Evolutionary conservation across 2,888 invertebrate species (phyloP).

Genomic region (Andrena flavipes): DNA sequence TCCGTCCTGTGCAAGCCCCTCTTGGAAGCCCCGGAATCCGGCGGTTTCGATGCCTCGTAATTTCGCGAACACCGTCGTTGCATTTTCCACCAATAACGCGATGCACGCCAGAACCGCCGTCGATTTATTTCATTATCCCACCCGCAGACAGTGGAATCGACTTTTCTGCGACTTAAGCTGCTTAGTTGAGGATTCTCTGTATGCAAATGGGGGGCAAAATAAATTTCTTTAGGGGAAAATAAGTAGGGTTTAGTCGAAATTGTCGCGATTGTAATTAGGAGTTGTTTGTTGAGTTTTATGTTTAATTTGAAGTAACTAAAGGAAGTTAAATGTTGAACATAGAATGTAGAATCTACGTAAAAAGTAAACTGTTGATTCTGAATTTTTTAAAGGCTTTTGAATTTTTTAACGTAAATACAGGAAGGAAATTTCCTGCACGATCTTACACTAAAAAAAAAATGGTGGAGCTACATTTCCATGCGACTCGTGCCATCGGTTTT

Average conservation of each 20-base stretch:
- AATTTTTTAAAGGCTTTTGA: not conserved
- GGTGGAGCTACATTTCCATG: not conserved
- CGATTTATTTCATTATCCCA: not conserved
- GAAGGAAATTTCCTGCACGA: too few relatives aligned
- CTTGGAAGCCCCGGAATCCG: slow-evolving; percentile 9
- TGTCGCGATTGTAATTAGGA: not conserved
- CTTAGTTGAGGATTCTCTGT: not conserved
- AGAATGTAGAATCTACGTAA: too few relatives aligned
- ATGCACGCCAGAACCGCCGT: too few relatives aligned
- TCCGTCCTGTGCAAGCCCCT: slow-evolving; percentile 19
- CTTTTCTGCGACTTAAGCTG: not conserved
- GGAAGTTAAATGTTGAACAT: too few relatives aligned
- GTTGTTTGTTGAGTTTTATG: not conserved
- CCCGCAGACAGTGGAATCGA: not conserved
- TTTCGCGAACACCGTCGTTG: slow-evolving; percentile 23
- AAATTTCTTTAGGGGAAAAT: not conserved
- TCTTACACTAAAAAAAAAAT: not conserved
- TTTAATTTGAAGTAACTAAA: too few relatives aligned
- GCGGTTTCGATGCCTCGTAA: slow-evolving; percentile 39
- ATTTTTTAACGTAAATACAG: not conserved
- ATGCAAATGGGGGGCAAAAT: not conserved
- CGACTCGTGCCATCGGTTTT: not conserved
- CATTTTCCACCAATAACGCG: not conserved
- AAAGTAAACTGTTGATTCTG: not conserved
- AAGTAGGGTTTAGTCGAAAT: not conserved